Percentiles rank a stretch among this genome's conserved stretches.
Conservation (phyloP, 2,113 vertebrate species). For the Catharus fuscescens region DNA sequence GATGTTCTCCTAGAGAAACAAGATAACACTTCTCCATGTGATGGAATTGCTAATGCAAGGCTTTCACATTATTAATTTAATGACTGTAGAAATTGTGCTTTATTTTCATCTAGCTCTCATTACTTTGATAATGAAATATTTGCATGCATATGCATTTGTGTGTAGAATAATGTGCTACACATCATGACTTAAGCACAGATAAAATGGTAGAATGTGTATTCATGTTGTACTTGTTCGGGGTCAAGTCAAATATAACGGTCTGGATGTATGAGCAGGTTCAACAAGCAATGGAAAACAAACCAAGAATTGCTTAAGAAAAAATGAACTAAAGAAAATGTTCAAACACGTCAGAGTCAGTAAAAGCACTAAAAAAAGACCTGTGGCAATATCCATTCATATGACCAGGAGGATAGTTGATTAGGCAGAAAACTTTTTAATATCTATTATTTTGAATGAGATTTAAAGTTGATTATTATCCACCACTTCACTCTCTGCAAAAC, state of each 20-base stretch:
- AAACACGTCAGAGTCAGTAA: background rate
- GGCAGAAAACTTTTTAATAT: background rate
- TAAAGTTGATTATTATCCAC: background rate
- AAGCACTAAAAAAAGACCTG: background rate
- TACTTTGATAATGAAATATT: background rate
- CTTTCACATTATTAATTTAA: background rate
- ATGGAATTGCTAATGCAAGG: background rate
- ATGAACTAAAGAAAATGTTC: background rate
- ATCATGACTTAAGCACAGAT: background rate
- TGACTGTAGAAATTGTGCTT: background rate
- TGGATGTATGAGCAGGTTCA: background rate
- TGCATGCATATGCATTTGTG: background rate
- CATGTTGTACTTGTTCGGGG: background rate
- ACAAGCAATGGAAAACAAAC: background rate
- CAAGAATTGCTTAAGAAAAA: background rate
- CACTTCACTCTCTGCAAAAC: background rate
- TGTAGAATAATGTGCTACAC: background rate
- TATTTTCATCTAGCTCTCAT: background rate
- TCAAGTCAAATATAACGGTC: background rate
- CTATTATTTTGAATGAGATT: background rate
- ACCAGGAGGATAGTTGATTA: background rate
- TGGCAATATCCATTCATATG: rapidly evolving
- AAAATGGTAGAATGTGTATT: background rate
- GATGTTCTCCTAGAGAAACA: background rate
- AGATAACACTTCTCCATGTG: background rate